Percentiles rank a stretch among this genome's conserved stretches.
phyloP scores from a whole-genome alignment of 2,888 invertebrate species.

The Pilophorus perplexus region DNA sequence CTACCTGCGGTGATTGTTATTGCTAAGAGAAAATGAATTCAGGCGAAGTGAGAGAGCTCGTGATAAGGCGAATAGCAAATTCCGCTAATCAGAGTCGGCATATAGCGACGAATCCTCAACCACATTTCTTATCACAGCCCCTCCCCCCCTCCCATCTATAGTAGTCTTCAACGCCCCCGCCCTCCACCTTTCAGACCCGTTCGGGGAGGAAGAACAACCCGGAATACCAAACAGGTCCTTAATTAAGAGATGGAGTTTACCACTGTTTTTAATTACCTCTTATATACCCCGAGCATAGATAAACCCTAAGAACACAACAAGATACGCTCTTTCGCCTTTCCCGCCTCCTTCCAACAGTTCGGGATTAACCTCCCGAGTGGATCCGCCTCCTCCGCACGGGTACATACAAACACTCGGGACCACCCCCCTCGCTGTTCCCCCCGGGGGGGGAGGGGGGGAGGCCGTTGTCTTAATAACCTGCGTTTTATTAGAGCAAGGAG shows the following conservation, averaged over 20 bases:
- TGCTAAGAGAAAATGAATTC: too few species aligned
- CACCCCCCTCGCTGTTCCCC: not conserved
- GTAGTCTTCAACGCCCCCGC: not conserved
- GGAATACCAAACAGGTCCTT: conserved; percentile 36
- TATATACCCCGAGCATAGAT: conserved; percentile 35
- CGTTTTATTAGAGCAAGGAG: conserved; percentile 39
- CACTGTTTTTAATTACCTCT: conserved; percentile 37
- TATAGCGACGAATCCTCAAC: too few species aligned
- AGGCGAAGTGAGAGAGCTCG: too few species aligned
- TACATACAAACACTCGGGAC: not conserved
- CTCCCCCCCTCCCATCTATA: too few species aligned
- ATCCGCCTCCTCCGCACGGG: conserved; percentile 8
- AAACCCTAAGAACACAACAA: conserved; percentile 37
- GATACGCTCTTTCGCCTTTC: conserved; percentile 32
- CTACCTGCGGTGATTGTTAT: too few species aligned
- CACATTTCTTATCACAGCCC: not conserved
- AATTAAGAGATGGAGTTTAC: conserved; percentile 39
- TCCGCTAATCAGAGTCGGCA: too few species aligned
- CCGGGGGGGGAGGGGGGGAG: too few species aligned
- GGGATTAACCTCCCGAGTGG: conserved; percentile 25
- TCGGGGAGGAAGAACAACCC: conserved; percentile 8
- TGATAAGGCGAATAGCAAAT: too few species aligned
- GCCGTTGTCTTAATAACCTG: conserved; percentile 38
- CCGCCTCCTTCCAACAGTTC: conserved; percentile 28
- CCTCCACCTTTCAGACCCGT: not conserved